Percentiles rank a stretch among this genome's conserved stretches.
Conservation (phyloP, 1,140 invertebrate genomes). For the Adelges cooleyi region DNA sequence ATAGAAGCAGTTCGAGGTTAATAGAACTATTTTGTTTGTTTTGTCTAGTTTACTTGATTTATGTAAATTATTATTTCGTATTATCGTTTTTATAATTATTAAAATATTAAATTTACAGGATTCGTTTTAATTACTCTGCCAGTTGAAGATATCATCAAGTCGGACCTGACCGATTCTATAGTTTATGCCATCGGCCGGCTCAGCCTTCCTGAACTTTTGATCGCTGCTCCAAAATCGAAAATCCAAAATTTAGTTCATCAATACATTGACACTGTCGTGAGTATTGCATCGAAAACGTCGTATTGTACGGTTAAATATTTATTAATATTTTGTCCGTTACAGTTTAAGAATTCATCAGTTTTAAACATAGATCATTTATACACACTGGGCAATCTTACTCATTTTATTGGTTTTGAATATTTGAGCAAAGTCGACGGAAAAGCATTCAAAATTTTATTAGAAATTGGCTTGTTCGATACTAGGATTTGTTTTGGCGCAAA, state of each 20-base stretch:
- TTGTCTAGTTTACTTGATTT: too few species aligned
- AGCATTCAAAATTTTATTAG: not conserved
- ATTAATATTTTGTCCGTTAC: not conserved
- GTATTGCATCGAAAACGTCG: not conserved
- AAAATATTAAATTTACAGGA: too few species aligned
- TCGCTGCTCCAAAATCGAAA: not conserved
- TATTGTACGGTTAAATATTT: not conserved
- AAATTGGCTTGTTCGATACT: conserved; percentile 11
- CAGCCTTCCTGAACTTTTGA: conserved; percentile 13
- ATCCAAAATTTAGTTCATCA: not conserved
- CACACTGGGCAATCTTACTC: conserved; percentile 15
- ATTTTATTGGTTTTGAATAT: conserved; percentile 5
- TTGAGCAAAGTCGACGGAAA: not conserved
- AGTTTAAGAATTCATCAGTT: not conserved
- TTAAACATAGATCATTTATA: conserved; percentile 7
- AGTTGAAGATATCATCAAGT: conserved; percentile 5
- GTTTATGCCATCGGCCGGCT: not conserved
- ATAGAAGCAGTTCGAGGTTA: conserved; percentile 18
- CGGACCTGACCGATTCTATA: not conserved
- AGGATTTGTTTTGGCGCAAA: conserved; percentile 10
- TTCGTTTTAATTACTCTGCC: conserved; percentile 11
- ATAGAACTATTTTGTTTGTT: not conserved
- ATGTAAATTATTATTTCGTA: too few species aligned
- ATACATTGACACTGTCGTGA: not conserved
- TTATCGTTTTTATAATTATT: too few species aligned